phyloP scores from a whole-genome alignment of 2,888 invertebrate species.

The Neoascia interrupta region DNA sequence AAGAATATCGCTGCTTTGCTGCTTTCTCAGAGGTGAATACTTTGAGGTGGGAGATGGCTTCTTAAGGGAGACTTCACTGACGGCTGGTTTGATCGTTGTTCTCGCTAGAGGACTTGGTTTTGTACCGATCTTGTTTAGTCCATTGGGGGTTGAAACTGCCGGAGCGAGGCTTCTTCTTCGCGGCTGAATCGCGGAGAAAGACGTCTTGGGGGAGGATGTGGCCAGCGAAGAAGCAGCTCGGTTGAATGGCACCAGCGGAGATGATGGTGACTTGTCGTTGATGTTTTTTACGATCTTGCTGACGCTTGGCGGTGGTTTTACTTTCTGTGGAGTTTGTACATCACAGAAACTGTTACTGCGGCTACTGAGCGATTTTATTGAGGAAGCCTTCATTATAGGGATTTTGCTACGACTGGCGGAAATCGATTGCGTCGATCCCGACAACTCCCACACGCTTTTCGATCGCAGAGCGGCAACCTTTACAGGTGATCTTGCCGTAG shows the following conservation, averaged over 20 bases:
- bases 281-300: constrained; percentile 68
- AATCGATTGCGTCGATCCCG: constrained; percentile 80
- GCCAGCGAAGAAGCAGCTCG: constrained; percentile 34
- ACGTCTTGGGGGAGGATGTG: constrained; percentile 42
- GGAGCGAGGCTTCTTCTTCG: constrained; percentile 52
- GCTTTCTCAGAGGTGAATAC: constrained; percentile 37
- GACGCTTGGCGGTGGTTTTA: constrained; percentile 48
- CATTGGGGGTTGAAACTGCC: constrained; percentile 70
- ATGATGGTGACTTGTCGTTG: constrained; percentile 58
- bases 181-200: constrained; percentile 7
- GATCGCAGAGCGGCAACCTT: constrained; percentile 66
- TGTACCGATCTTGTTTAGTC: constrained; percentile 70
- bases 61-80: constrained; percentile 69
- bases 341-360: constrained; percentile 76
- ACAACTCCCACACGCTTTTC: constrained; percentile 79
- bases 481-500: constrained; percentile 73
- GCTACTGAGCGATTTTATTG: constrained; percentile 71
- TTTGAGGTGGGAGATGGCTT: background rate
- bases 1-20: constrained; percentile 74
- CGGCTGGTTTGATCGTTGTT: constrained; percentile 62
- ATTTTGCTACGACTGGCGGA: constrained; percentile 83
- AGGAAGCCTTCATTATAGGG: constrained; percentile 80
- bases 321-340: constrained; percentile 46
- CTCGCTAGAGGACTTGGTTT: constrained; percentile 5
- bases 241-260: constrained; percentile 23